A percentile compares a stretch with the other conserved stretches of the same genome.
Evolutionary conservation across 2,888 invertebrate species (phyloP).

Genomic region (Zootermopsis nevadensis): DNA sequence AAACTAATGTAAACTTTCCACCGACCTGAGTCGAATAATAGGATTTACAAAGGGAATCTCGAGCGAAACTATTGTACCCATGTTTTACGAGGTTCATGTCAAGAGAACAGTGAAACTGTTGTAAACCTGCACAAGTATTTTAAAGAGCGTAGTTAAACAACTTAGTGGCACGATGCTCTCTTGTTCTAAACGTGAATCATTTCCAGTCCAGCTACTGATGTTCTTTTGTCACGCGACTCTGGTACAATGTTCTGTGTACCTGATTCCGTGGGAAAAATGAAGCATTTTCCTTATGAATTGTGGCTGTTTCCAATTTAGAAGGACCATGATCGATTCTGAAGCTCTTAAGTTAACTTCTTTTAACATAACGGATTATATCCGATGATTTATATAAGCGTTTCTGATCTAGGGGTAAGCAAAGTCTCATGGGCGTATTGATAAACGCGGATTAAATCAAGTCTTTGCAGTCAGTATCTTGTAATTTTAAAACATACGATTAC

Average conservation of each 20-base stretch:
- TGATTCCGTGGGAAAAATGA: background rate
- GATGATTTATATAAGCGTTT: no score
- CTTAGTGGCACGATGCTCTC: slow-evolving; percentile 24
- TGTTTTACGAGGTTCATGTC: background rate
- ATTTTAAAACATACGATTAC: no score
- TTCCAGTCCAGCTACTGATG: background rate
- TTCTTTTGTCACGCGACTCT: background rate
- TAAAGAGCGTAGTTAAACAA: slow-evolving; percentile 26
- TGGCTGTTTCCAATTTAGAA: background rate
- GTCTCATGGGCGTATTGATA: no score
- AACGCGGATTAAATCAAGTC: no score
- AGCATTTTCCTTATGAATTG: background rate
- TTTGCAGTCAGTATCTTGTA: no score
- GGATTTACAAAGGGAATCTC: background rate
- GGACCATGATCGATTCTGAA: background rate
- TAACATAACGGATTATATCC: background rate
- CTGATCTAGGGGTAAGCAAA: no score
- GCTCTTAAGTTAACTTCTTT: background rate
- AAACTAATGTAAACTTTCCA: background rate
- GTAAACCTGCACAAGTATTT: slow-evolving; percentile 7
- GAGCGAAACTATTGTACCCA: background rate
- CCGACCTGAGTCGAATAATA: background rate
- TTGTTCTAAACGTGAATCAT: slow-evolving; percentile 35
- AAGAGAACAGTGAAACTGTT: background rate
- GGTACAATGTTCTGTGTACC: no score